Base-by-base conservation (phyloP, 2,113 vertebrate species). In the Hoplias malabaricus region DNA sequence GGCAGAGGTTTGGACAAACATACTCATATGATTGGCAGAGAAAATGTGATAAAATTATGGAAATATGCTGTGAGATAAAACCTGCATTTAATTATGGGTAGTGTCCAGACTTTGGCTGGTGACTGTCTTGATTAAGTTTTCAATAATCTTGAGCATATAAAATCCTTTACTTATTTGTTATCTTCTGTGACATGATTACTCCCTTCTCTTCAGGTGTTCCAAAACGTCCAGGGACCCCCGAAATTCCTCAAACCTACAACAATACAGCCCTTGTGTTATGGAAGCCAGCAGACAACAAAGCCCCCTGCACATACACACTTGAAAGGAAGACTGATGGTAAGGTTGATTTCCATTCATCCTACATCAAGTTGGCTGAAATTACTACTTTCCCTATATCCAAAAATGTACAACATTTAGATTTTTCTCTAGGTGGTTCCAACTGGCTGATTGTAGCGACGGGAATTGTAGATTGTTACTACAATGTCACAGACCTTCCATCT, bases 181-280 rank as follows among this genome's bases (percentile, higher is more conserved):
- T 62, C 33, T 23, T 67, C 4, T 38, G 11, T 68, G 29, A 34
- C 11, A 6, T 33, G 4, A n/a, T n/a, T n/a, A n/a, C 31, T 67
- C 21, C n/a, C 3, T 1, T 7, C 21, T 43, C 8, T 1, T 61
- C 70, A 99, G 97, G 93, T 48, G 83, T 96, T 36, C 97, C 97
- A 0, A 95, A 94, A 33, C 90, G 91, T 2, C 95, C 96, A 0
- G 93, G 95, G 2, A 96, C 95, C 4, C 97, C 96, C 0, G 97
- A 99, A 87, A 91, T 97, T 31, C 94, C 96, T 3, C 97, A 98
- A 88, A 96, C 93, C 9, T 98, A 96, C 83, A 94, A 94, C 85
- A 95, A 96, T 88, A 98, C 96, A 0, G 96, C 95, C 0, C 86
- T 99, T 89, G 95, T 98, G 69, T 87, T 97, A 12, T 99, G 97